Percentiles rank a stretch among this genome's conserved stretches.
phyloP scores from a whole-genome alignment of 2,113 vertebrate genomes.

The Progne subis region DNA sequence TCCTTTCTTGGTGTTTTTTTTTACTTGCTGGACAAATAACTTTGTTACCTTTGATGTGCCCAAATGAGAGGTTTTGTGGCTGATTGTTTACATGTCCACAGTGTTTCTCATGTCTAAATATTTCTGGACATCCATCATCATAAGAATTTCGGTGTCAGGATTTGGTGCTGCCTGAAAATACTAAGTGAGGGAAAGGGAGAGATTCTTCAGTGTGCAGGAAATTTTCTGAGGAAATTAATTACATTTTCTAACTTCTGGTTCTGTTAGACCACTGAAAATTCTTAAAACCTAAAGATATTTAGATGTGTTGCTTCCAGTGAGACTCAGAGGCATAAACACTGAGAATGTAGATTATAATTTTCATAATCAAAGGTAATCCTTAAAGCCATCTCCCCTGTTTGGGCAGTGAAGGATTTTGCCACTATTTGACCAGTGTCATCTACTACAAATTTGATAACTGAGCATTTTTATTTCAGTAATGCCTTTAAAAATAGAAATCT shows the following conservation, averaged over 20 bases:
- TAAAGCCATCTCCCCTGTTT: background rate
- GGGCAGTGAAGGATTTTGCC: background rate
- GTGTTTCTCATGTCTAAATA: constrained; percentile 26
- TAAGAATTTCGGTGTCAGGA: background rate
- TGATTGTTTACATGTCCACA: background rate
- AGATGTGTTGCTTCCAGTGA: background rate
- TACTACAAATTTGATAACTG: background rate
- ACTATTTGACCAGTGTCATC: background rate
- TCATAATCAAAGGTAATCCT: background rate
- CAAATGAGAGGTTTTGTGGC: constrained; percentile 44
- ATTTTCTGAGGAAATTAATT: background rate
- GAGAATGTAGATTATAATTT: background rate
- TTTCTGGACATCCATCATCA: background rate
- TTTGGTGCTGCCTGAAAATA: background rate
- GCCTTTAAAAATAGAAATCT: background rate
- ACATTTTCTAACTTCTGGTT: background rate
- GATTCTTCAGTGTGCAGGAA: background rate
- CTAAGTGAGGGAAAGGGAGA: background rate
- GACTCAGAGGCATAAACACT: background rate
- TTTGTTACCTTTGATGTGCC: constrained; percentile 29
- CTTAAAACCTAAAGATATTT: background rate
- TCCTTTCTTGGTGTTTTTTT: background rate
- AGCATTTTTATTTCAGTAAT: background rate
- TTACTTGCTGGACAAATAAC: background rate
- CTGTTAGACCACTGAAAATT: background rate